A percentile compares a stretch with the other conserved stretches of the same genome.
phyloP scores from a whole-genome alignment of 2,888 invertebrate genomes.

The Melinaea menophilus region DNA sequence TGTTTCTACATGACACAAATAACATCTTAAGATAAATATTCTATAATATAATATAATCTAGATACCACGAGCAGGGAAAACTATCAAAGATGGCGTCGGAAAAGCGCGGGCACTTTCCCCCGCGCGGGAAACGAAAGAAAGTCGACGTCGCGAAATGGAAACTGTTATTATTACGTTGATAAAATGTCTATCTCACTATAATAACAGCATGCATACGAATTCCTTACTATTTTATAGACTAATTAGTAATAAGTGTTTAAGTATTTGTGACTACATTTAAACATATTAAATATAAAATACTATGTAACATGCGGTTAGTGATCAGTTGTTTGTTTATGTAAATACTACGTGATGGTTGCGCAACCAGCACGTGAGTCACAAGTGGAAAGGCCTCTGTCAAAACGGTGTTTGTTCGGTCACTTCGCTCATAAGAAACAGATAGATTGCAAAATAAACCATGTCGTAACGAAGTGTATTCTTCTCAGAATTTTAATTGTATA shows the following conservation, averaged over 20 bases:
- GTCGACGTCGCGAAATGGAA: conserved; percentile 72
- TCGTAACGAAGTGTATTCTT: background rate
- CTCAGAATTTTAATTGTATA: background rate
- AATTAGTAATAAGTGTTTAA: too few relatives aligned
- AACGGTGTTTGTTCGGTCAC: conserved; percentile 35
- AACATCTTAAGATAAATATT: conserved; percentile 17
- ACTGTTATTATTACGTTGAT: conserved; percentile 67
- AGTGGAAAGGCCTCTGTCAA: conserved; percentile 35
- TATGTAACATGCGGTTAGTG: conserved; percentile 15
- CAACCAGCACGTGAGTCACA: conserved; percentile 35
- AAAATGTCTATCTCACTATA: conserved; percentile 58
- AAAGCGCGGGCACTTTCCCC: conserved; percentile 75
- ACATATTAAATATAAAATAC: background rate
- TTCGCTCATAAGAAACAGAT: conserved; percentile 23
- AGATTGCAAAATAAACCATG: conserved; percentile 26
- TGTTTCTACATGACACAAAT: conserved; percentile 23
- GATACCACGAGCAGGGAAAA: conserved; percentile 12
- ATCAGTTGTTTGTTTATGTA: conserved; percentile 19
- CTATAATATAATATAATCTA: background rate
- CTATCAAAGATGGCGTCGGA: conserved; percentile 70
- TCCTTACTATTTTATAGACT: conserved; percentile 6
- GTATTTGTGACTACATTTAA: too few relatives aligned
- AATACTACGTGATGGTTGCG: conserved; percentile 30
- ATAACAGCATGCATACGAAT: conserved; percentile 39
- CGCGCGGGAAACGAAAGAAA: conserved; percentile 75